Evolutionary conservation across 2,888 invertebrate genomes (phyloP).

Genomic region (Drosophila ochracea): DNA sequence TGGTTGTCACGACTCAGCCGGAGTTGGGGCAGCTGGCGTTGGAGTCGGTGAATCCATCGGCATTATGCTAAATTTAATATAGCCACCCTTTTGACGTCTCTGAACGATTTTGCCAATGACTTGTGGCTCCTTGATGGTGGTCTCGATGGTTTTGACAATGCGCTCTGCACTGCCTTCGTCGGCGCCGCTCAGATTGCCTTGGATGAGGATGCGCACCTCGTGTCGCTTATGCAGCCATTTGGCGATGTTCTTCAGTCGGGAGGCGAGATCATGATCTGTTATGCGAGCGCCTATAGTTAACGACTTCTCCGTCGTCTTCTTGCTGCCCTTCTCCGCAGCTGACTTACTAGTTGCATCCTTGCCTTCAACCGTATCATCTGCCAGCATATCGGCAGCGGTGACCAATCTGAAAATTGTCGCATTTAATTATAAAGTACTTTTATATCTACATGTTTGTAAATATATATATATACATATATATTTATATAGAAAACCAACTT

Average conservation of each 20-base stretch:
- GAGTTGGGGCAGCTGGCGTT: neutral
- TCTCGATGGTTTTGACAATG: constrained; percentile 87
- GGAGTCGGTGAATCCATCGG: constrained; percentile 81
- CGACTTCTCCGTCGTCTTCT: constrained; percentile 89
- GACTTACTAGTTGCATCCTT: constrained; percentile 13
- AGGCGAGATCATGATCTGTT: constrained; percentile 88
- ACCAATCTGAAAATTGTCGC: constrained; percentile 86
- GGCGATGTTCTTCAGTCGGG: constrained; percentile 88
- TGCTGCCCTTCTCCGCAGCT: constrained; percentile 45
- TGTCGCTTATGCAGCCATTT: constrained; percentile 89
- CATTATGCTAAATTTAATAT: constrained; percentile 88
- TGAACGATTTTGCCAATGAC: constrained; percentile 87
- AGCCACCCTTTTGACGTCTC: constrained; percentile 87
- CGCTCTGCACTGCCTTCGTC: constrained; percentile 85
- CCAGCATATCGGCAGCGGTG: constrained; percentile 88
- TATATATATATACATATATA: neutral
- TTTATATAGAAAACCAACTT: constrained; percentile 84
- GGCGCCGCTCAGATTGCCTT: constrained; percentile 54
- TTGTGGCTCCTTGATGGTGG: constrained; percentile 85
- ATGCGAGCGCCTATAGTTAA: constrained; percentile 88
- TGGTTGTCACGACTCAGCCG: constrained; percentile 64
- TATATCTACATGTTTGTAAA: neutral
- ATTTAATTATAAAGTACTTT: neutral
- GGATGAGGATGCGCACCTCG: constrained; percentile 86
- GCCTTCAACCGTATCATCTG: constrained; percentile 85